Conservation (phyloP, 2,888 invertebrate genomes). For the Ormyrus thymus region DNA sequence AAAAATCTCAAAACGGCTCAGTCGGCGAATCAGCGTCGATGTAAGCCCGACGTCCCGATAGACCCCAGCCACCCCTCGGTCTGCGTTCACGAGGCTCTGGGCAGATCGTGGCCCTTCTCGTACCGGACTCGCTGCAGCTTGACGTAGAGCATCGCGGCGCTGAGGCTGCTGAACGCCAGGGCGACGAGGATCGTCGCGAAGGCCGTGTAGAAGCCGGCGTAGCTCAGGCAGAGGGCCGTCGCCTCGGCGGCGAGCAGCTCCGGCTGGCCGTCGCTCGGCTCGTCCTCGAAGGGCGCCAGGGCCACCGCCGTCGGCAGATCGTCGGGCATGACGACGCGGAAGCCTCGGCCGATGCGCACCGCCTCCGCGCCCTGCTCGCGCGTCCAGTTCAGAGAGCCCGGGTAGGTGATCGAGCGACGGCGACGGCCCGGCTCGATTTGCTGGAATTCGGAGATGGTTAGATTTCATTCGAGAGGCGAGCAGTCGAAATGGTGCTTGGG, state of each 20-base stretch:
- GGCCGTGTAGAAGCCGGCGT: slow-evolving; percentile 80
- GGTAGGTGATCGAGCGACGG: slow-evolving; percentile 67
- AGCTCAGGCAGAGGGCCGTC: slow-evolving; percentile 78
- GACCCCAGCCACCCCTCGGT: too few species aligned
- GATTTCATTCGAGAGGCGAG: too few species aligned
- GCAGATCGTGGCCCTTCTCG: slow-evolving; percentile 53
- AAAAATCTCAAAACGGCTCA: not conserved
- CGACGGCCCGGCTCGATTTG: slow-evolving; percentile 77
- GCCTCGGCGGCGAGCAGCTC: not conserved
- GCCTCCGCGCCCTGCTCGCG: slow-evolving; percentile 78
- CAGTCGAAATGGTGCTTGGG: too few species aligned
- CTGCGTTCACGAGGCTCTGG: slow-evolving; percentile 49
- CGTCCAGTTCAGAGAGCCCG: slow-evolving; percentile 60
- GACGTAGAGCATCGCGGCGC: slow-evolving; percentile 77
- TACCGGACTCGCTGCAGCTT: slow-evolving; percentile 72
- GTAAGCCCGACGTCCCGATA: not conserved
- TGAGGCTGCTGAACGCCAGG: slow-evolving; percentile 78
- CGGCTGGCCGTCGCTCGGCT: slow-evolving; percentile 46
- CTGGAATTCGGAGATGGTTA: slow-evolving; percentile 49
- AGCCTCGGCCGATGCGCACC: slow-evolving; percentile 80
- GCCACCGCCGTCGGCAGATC: slow-evolving; percentile 75
- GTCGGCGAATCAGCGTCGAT: not conserved
- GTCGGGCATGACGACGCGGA: slow-evolving; percentile 83
- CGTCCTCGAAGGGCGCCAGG: slow-evolving; percentile 56
- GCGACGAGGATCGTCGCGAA: slow-evolving; percentile 79